Conservation (phyloP, 30 jellyfish, hydroid and myxozoan genomes). For the Aurelia sp. region DNA sequence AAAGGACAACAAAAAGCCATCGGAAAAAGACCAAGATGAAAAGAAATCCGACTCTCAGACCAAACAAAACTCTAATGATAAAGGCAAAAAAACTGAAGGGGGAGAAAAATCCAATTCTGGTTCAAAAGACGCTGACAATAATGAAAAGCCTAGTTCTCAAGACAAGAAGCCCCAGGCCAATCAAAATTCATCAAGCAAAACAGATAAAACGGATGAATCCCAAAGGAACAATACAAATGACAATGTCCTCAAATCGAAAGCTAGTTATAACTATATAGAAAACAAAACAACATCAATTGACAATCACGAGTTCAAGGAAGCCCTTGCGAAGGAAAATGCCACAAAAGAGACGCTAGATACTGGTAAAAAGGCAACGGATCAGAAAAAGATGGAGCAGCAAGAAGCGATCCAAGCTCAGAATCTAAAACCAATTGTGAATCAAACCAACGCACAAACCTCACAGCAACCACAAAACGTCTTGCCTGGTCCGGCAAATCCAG, state of each 20-base stretch:
- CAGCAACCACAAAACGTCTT: constrained; percentile 6
- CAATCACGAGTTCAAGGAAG: constrained; percentile 51
- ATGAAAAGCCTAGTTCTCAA: background rate
- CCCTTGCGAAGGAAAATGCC: constrained; percentile 20
- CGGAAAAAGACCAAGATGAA: background rate
- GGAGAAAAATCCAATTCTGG: background rate
- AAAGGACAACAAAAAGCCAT: background rate
- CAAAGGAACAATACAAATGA: background rate
- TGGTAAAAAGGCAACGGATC: background rate
- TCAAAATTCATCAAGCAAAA: background rate
- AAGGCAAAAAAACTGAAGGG: background rate
- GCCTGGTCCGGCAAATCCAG: background rate
- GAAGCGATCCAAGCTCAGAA: constrained; percentile 56
- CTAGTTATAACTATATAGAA: constrained; percentile 64
- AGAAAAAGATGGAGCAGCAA: background rate
- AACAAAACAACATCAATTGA: constrained; percentile 53
- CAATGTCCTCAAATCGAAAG: constrained; percentile 52
- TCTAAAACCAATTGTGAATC: background rate
- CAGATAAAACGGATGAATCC: background rate
- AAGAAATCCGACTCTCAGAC: background rate
- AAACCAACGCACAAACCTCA: background rate
- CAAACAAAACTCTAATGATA: background rate
- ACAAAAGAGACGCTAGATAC: background rate
- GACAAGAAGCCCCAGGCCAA: constrained; percentile 1
- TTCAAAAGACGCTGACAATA: background rate